phyloP scores from a whole-genome alignment of 2,888 invertebrate species.

The Meiosimyza platycephala region DNA sequence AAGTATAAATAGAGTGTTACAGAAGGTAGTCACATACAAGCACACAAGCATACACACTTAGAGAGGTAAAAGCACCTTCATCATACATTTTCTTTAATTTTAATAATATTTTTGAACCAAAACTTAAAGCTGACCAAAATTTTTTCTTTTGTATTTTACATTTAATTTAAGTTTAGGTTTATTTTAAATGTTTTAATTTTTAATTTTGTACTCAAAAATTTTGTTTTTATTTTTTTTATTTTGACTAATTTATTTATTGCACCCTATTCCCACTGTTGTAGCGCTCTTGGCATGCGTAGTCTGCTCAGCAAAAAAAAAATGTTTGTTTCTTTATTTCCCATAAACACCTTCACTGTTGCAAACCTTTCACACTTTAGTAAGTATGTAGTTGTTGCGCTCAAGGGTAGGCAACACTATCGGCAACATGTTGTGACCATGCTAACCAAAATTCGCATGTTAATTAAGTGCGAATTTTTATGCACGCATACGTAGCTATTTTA shows the following conservation, averaged over 20 bases:
- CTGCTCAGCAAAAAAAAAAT: too few species aligned
- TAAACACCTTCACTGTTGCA: too few species aligned
- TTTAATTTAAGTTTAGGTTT: slow-evolving; percentile 22
- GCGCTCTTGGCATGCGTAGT: neutral
- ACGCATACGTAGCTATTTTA: slow-evolving; percentile 8
- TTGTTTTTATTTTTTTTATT: slow-evolving; percentile 36
- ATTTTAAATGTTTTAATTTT: slow-evolving; percentile 23
- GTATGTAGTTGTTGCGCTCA: too few species aligned
- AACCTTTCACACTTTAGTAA: too few species aligned
- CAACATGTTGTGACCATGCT: too few species aligned
- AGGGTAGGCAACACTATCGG: too few species aligned
- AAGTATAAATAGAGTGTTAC: neutral
- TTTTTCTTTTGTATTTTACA: slow-evolving; percentile 7
- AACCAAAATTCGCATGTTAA: slow-evolving; percentile 1
- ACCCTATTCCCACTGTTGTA: slow-evolving; percentile 54
- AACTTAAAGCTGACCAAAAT: neutral
- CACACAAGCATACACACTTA: slow-evolving; percentile 16
- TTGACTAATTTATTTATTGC: slow-evolving; percentile 49
- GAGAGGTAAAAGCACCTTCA: slow-evolving; percentile 2
- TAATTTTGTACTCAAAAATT: slow-evolving; percentile 33
- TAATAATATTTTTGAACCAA: neutral
- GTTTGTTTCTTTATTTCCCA: too few species aligned
- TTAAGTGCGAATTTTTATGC: slow-evolving; percentile 8
- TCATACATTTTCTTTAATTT: slow-evolving; percentile 23
- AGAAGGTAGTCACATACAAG: neutral